A percentile compares a stretch with the other conserved stretches of the same genome.
Evolutionary conservation across 2,113 vertebrate genomes (phyloP).

Genomic region (Triplophysa dalaica): DNA sequence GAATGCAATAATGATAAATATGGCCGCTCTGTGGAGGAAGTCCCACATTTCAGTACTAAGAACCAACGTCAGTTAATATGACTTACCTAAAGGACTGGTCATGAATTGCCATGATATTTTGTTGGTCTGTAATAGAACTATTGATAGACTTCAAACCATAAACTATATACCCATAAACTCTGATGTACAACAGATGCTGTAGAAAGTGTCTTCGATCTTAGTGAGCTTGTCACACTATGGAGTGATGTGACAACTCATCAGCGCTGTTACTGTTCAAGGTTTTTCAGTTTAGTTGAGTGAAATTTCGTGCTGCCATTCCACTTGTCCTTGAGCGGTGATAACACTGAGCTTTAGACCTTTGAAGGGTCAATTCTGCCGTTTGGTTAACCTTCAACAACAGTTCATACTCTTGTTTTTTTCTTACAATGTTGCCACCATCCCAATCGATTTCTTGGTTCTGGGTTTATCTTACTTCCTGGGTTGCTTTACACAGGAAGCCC

Average conservation of each 20-base stretch:
- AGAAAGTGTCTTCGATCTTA: background rate
- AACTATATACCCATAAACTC: background rate
- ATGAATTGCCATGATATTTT: too few relatives aligned
- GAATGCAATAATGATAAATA: too few relatives aligned
- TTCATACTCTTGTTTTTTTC: constrained; percentile 40
- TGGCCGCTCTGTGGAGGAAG: too few relatives aligned
- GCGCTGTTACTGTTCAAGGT: constrained; percentile 37
- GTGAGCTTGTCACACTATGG: background rate
- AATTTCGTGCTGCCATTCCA: constrained; percentile 57
- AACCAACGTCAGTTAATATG: too few relatives aligned
- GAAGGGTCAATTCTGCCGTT: constrained; percentile 62
- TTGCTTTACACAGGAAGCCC: constrained; percentile 38
- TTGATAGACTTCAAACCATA: background rate
- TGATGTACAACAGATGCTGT: background rate
- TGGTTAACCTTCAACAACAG: constrained; percentile 56
- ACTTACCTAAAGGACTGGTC: too few relatives aligned
- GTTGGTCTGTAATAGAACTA: background rate
- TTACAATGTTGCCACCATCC: constrained; percentile 20
- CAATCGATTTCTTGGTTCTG: constrained; percentile 9
- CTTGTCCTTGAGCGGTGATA: constrained; percentile 61
- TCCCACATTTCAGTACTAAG: too few relatives aligned
- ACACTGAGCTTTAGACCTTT: constrained; percentile 51
- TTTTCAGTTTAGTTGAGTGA: constrained; percentile 61
- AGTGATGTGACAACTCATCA: constrained; percentile 2
- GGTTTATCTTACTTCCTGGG: constrained; percentile 52